Base-by-base conservation (phyloP, 2,113 vertebrate species). In the Catharus minimus region DNA sequence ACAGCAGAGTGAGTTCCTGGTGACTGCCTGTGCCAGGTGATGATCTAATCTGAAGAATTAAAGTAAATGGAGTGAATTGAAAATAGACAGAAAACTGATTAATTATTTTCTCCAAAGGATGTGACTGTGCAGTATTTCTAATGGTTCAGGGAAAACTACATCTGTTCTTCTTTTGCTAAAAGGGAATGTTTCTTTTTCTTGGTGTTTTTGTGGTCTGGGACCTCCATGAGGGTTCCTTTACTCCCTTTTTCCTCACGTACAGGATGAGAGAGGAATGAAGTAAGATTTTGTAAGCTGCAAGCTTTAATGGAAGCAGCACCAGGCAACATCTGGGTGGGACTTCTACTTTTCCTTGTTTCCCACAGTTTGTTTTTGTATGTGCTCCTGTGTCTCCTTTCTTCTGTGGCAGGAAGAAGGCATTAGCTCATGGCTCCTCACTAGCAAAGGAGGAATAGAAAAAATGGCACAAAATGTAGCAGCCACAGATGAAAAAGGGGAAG, bases 251-350 rank as follows among this genome's bases (percentile, higher is more conserved):
- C 44, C 21, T 83, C 52, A 36, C 1, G 1, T 80, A n/a, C 8
- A 17, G 3, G 33, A 11, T 0, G 0, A 22, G 19, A 5, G 5
- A 24, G 13, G 33, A 73, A 43, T 38, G 26, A 79, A 81, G 21
- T 30, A 47, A 41, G 38, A 69, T 43, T 67, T 86, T 61, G 11
- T 49, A 60, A 72, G 14, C 43, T 33, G 41, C 0, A 3, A 85
- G 18, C 71, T 67, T 44, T 19, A 86, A 72, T 52, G 33, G 49
- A 67, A 92, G 21, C 12, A 75, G n/a, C n/a, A 44, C 21, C 69
- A 75, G 21, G 7, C n/a, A 81, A 53, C 30, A 18, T 10, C 28
- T 78, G 39, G 7, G 3, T 68, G 28, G 5, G 57, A 78, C 26
- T 86, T 68, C 23, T 36, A 4, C 20, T 55, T 78, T 52, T 50